These are phyloP conservation scores for Armadillidium nasatum DNA, from an alignment of 1,140 invertebrate genomes.

Conservation along the genomic window DNA sequence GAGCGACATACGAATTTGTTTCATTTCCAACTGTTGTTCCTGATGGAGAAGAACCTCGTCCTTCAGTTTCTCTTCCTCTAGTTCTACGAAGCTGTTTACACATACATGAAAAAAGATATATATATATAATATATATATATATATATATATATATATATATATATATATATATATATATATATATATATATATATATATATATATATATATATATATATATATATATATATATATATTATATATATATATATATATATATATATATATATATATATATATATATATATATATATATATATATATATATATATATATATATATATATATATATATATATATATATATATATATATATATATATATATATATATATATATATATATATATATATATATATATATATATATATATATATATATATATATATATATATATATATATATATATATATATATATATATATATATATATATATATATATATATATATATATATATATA, in stretches of 20 bases:
- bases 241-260: no score
- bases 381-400: background rate
- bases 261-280: no score
- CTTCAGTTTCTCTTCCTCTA: slow-evolving; percentile 32
- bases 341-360: no score
- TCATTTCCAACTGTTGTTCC: slow-evolving; percentile 19
- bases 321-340: no score
- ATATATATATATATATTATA: no score
- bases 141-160: slow-evolving; percentile 10
- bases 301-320: no score
- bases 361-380: no score
- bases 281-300: no score
- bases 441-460: slow-evolving; percentile 3
- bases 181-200: background rate
- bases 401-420: background rate
- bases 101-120: background rate
- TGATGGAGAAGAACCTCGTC: slow-evolving; percentile 27
- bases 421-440: slow-evolving; percentile 14
- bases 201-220: background rate
- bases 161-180: slow-evolving; percentile 11
- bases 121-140: background rate
- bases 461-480: background rate
- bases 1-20: slow-evolving; percentile 15
- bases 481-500: slow-evolving; percentile 14
- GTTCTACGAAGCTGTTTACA: slow-evolving; percentile 44